Conservation (phyloP, 2,113 vertebrate species). For the Glaucidium brasilianum region DNA sequence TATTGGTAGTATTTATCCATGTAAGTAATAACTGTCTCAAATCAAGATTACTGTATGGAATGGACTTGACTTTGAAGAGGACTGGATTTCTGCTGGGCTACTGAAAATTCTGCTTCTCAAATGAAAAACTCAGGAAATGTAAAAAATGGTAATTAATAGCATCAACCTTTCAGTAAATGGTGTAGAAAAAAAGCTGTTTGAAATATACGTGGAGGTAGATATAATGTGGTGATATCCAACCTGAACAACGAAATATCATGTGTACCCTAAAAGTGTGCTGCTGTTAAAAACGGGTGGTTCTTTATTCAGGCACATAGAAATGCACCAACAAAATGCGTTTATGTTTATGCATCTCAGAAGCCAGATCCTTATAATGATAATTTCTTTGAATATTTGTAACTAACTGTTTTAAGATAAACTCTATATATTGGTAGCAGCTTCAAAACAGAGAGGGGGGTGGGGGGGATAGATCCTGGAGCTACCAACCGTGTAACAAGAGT, state of each 20-base stretch:
- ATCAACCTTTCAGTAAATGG: not conserved
- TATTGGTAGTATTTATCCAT: not conserved
- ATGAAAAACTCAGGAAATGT: not conserved
- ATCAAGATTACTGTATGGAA: not conserved
- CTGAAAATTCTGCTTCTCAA: not conserved
- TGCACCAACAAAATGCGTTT: not conserved
- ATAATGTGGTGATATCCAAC: not conserved
- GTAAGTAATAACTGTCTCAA: not conserved
- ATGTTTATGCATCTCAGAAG: not conserved
- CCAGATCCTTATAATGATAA: not conserved
- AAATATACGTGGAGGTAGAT: not conserved
- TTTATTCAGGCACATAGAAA: not conserved
- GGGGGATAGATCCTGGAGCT: not conserved
- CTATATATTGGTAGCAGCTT: not conserved
- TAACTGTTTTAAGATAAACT: not conserved
- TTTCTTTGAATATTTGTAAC: not conserved
- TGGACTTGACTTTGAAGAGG: not conserved
- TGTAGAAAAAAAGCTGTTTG: not conserved
- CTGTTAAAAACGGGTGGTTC: not conserved
- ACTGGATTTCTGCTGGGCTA: not conserved
- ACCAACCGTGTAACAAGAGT: accelerated
- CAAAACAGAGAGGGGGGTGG: not conserved
- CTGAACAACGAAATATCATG: accelerated
- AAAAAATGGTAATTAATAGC: not conserved
- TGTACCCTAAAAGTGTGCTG: not conserved